Evolutionary conservation across 2,113 vertebrate species (phyloP), one percentile per base, ranked within the genome.

Genomic region (Misgurnus mizolepis): DNA sequence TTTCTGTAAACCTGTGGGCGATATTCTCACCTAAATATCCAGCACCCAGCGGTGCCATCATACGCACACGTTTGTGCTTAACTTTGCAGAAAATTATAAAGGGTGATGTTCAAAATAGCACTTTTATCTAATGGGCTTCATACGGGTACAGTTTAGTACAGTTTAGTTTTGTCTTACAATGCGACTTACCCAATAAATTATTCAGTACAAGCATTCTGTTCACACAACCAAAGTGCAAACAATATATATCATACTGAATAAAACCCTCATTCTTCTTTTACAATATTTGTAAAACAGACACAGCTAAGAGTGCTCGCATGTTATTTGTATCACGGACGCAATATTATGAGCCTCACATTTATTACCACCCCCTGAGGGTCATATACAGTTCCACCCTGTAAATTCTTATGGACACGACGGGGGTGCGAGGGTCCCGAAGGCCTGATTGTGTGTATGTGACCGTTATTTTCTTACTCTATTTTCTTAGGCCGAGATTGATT

Each of bases 331-430:
- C 74, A 53, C 62, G n/a, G 40, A 40, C 1, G 1, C 5, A 11
- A 50, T 70, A 68, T 49, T 75, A 72, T 4, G 15, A n/a, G 65
- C 22, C 70, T 58, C 61, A 56, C 62, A 22, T 81, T 76, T 76
- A 76, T 76, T 66, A 66, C 14, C 18, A 47, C 34, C 45, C 40
- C 60, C 74, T 77, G 66, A 50, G 64, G 74, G 67, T 53, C 56
- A 61, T 74, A 76, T 81, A 69, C 64, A 68, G 80, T 68, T 76
- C 67, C 80, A 76, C 64, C 60, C 72, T 76, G 72, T 69, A 61
- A 76, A 80, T 66, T 77, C 62, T 77, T 77, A 77, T 77, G 62
- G 69, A 66, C 58, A 53, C 14, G 15, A 39, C 53, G 64, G 18
- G 50, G 55, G 47, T 66, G 47, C 62, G 58, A 40, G 41, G 10